Conservation (phyloP, 2,888 invertebrate genomes). For the Cryptocheilus praepositus region DNA sequence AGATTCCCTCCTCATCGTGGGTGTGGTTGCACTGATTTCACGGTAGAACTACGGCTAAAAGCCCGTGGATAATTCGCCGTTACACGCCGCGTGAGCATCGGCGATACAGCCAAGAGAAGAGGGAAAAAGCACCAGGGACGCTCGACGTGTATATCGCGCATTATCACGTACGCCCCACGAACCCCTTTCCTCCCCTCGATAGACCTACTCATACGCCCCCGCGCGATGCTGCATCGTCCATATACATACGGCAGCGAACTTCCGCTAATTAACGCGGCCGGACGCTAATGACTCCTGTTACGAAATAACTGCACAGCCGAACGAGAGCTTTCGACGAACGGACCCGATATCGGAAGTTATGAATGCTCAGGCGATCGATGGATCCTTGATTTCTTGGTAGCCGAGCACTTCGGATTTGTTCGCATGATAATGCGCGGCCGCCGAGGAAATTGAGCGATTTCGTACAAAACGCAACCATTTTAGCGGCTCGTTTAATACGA, state of each 20-base stretch:
- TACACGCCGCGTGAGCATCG: slow-evolving; percentile 50
- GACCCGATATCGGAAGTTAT: slow-evolving; percentile 26
- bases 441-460: no score
- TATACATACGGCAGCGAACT: slow-evolving; percentile 46
- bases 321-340: slow-evolving; percentile 51
- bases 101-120: slow-evolving; percentile 43
- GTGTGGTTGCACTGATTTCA: slow-evolving; percentile 70
- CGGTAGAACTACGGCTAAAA: slow-evolving; percentile 67
- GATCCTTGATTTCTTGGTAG: slow-evolving; percentile 10
- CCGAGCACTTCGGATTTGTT: slow-evolving; percentile 1
- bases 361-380: slow-evolving; percentile 17
- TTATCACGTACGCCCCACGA: slow-evolving; percentile 40
- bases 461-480: no score
- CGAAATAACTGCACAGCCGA: slow-evolving; percentile 50
- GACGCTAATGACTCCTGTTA: slow-evolving; percentile 58
- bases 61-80: slow-evolving; percentile 67
- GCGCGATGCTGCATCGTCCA: slow-evolving; percentile 40
- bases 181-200: not conserved
- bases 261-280: slow-evolving; percentile 58
- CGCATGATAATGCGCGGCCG: no score
- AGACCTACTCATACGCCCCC: not conserved
- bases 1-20: slow-evolving; percentile 37
- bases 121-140: slow-evolving; percentile 50
- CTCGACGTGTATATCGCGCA: slow-evolving; percentile 45
- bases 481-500: no score